phyloP scores from a whole-genome alignment of 2,888 invertebrate genomes.

The Gerris lacustris region DNA sequence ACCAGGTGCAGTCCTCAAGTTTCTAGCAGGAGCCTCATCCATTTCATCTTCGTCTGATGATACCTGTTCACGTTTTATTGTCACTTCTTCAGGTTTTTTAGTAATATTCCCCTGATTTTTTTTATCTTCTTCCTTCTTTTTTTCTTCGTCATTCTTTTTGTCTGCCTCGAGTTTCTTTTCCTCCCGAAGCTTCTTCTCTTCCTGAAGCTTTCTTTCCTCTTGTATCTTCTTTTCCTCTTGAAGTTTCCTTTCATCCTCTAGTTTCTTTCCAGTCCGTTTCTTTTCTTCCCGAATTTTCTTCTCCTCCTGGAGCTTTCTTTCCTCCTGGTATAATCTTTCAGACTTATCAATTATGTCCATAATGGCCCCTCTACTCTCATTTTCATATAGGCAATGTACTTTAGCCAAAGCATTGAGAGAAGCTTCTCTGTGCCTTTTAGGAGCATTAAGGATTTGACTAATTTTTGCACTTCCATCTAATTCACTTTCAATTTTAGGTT shows the following conservation, averaged over 20 bases:
- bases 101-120: conserved; percentile 22
- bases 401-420: conserved; percentile 79
- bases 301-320: conserved; percentile 26
- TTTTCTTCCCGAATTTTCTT: background rate
- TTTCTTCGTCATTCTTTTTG: conserved; percentile 7
- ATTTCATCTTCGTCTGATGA: conserved; percentile 30
- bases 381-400: conserved; percentile 82
- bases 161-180: conserved; percentile 17
- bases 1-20: conserved; percentile 59
- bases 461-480: conserved; percentile 29
- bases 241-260: conserved; percentile 18
- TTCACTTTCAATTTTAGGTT: background rate
- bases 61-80: conserved; percentile 27
- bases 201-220: conserved; percentile 26
- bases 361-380: conserved; percentile 44
- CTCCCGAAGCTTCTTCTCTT: conserved; percentile 23
- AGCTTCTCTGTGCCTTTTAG: conserved; percentile 74
- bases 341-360: conserved; percentile 25
- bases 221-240: conserved; percentile 14
- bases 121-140: conserved; percentile 19
- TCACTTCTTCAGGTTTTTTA: background rate
- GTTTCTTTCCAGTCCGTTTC: conserved; percentile 4
- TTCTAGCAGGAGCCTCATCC: conserved; percentile 38
- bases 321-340: conserved; percentile 13
- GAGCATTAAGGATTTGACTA: conserved; percentile 48